Evolutionary conservation across 2,113 vertebrate species (phyloP).

Genomic region (Picathartes gymnocephalus): DNA sequence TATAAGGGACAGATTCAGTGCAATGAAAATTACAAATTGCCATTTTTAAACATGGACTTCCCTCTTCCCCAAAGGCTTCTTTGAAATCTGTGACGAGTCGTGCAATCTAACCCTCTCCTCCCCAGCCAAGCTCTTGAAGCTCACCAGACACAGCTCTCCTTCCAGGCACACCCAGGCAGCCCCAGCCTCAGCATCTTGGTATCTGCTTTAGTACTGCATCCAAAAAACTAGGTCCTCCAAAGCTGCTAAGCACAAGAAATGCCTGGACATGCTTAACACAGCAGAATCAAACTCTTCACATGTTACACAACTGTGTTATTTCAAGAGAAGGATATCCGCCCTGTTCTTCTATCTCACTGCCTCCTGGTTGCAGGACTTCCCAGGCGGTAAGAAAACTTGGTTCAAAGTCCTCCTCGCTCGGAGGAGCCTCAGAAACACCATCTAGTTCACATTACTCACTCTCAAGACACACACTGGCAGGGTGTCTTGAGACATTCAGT

Average conservation of each 20-base stretch:
- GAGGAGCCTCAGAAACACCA: neutral
- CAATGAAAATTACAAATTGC: neutral
- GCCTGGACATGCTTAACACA: neutral
- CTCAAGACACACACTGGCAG: neutral
- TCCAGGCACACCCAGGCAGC: neutral
- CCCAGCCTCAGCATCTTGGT: neutral
- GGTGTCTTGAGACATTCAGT: neutral
- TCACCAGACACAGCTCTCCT: neutral
- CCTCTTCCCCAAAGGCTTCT: neutral
- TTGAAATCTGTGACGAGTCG: neutral
- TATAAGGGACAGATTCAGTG: neutral
- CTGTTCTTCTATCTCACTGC: neutral
- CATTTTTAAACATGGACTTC: neutral
- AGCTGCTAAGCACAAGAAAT: neutral
- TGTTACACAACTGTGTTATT: neutral
- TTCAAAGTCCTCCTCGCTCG: neutral
- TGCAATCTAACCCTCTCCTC: neutral
- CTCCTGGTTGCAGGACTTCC: neutral
- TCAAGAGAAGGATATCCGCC: neutral
- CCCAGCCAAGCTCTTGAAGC: neutral
- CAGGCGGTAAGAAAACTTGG: neutral
- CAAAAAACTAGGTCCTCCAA: neutral
- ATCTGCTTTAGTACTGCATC: neutral
- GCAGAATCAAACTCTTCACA: neutral
- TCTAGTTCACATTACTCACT: neutral